Evolutionary conservation across 1,140 invertebrate genomes (phyloP).

Genomic region (Metaphire vulgaris): DNA sequence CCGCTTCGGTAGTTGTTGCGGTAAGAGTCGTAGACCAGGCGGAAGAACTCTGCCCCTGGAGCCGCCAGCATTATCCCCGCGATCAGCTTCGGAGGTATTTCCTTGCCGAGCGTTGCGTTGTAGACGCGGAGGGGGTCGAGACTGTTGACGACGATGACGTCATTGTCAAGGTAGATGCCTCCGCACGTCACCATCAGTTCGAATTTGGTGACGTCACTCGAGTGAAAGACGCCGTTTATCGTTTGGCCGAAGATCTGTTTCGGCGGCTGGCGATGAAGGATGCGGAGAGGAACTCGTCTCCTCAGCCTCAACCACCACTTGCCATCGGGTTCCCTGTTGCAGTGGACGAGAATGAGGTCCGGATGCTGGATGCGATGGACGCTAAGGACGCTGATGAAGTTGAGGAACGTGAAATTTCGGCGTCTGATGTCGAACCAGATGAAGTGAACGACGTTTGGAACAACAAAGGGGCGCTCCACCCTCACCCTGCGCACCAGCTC

Average conservation of each 20-base stretch:
- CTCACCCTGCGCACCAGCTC: no score
- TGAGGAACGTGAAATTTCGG: slow-evolving; percentile 14
- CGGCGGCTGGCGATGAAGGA: slow-evolving; percentile 12
- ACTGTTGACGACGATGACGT: slow-evolving; percentile 25
- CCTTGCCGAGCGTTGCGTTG: slow-evolving; percentile 21
- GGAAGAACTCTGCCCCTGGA: slow-evolving; percentile 42
- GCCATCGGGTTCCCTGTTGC: slow-evolving; percentile 14
- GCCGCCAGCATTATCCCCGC: slow-evolving; percentile 46
- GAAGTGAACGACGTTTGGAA: slow-evolving; percentile 26
- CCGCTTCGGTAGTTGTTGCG: slow-evolving; percentile 11
- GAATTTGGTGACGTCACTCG: slow-evolving; percentile 10
- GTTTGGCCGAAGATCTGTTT: slow-evolving; percentile 8
- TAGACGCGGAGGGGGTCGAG: slow-evolving; percentile 22
- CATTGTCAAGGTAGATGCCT: slow-evolving; percentile 29
- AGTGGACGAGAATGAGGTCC: slow-evolving; percentile 15
- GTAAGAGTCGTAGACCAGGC: slow-evolving; percentile 42
- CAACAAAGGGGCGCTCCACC: slow-evolving; percentile 8
- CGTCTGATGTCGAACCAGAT: slow-evolving; percentile 23
- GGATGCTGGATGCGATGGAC: slow-evolving; percentile 12
- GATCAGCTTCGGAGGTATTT: slow-evolving; percentile 37
- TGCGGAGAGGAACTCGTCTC: slow-evolving; percentile 8
- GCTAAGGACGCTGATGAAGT: slow-evolving; percentile 23
- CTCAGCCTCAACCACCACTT: slow-evolving; percentile 23
- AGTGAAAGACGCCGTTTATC: slow-evolving; percentile 15
- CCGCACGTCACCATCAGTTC: slow-evolving; percentile 24